phyloP scores from a whole-genome alignment of 1,140 invertebrate genomes.

The Pteromalus puparum region DNA sequence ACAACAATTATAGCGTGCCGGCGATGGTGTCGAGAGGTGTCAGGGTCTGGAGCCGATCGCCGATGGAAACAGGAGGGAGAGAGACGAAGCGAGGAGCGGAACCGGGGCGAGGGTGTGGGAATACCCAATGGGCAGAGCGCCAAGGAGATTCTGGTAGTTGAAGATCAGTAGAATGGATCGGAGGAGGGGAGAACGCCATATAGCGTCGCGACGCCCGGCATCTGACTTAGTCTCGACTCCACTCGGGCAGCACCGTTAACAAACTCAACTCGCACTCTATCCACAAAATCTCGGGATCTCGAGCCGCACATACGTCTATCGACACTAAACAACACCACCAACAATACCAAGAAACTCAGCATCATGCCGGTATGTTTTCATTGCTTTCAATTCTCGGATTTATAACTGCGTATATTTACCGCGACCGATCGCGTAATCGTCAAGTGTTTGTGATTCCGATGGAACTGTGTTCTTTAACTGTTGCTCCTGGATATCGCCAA shows the following conservation, averaged over 20 bases:
- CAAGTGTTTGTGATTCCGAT: not conserved
- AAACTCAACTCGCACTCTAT: slow-evolving; percentile 56
- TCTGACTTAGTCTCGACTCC: slow-evolving; percentile 70
- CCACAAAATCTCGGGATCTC: not conserved
- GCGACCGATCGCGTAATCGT: not conserved
- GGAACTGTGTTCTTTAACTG: not conserved
- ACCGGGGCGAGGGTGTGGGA: slow-evolving; percentile 68
- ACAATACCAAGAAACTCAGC: slow-evolving; percentile 51
- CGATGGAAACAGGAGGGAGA: slow-evolving; percentile 27
- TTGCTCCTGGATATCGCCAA: not conserved
- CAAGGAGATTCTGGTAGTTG: slow-evolving; percentile 66
- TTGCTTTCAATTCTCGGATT: not conserved
- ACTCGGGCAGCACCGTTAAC: slow-evolving; percentile 62
- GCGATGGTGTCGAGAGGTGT: slow-evolving; percentile 52
- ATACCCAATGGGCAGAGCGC: slow-evolving; percentile 67
- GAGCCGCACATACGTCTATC: slow-evolving; percentile 27
- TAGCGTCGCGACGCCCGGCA: slow-evolving; percentile 70
- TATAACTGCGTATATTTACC: not conserved
- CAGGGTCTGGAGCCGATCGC: slow-evolving; percentile 59
- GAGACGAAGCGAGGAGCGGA: slow-evolving; percentile 5
- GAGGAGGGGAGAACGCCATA: slow-evolving; percentile 72
- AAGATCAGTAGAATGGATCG: slow-evolving; percentile 61
- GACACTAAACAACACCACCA: slow-evolving; percentile 48
- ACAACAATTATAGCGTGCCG: slow-evolving; percentile 44
- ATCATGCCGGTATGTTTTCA: slow-evolving; percentile 70